Evolutionary conservation across 2,113 vertebrate species (phyloP), one percentile per base, ranked within the genome.

Genomic region (Charina bottae): DNA sequence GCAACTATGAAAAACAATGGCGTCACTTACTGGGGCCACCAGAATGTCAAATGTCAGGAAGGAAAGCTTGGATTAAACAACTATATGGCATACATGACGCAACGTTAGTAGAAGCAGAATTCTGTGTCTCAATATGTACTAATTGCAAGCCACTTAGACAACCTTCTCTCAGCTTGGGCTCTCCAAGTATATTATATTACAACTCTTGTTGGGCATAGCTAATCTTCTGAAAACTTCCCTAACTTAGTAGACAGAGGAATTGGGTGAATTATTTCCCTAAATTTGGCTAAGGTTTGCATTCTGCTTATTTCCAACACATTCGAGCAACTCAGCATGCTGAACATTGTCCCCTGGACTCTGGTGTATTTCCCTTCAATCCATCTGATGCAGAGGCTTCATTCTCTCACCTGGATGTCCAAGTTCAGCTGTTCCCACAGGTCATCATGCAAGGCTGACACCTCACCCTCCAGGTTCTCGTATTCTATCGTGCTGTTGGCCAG

Each of bases 401-500:
- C 21, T 4, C 88, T 97, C 97, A 99, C 99, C 98, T 99, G 99
- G 59, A 97, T 97, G 93, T 99, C 99, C 96, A 98, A 95, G 93
- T 99, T 99, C 62, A 99, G 98, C 95, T 99, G 99, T 92, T 99
- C 99, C 99, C 99, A 99, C 19, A 99, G 97, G 93, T 99, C 98
- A 1, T 99, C 98, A 0, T 99, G 99, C 93, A 99, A 98, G 90
- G 98, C 97, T 0, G 98, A 98, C 90, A 99, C 98, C 83, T 99
- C 99, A 0, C 98, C 98, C 94, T 99, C 99, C 28, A 99, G 96
- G 93, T 96, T 98, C 92, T 99, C 99, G 7, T 99, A 99, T 97
- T 99, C 98, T 17, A 98, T 92, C 0, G 97, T 98, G 95, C 98
- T 98, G 59, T 98, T 98, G 0, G 98, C 97, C 97, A 99, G 96